Conservation (phyloP, 2,797 vertebrate genomes). For the Smutsia temminckii region DNA sequence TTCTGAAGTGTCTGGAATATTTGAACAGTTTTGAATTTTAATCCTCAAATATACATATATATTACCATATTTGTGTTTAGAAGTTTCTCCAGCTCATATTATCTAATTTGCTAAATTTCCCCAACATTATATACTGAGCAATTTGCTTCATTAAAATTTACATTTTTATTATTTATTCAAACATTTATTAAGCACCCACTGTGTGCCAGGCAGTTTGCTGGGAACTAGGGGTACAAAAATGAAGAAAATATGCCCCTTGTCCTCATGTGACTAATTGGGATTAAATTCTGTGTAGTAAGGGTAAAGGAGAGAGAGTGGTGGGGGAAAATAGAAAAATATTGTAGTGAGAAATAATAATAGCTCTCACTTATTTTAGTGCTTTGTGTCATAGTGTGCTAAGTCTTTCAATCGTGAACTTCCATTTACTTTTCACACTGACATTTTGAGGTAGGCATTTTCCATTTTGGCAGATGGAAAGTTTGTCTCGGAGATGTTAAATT, state of each 20-base stretch:
- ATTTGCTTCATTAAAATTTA: neutral
- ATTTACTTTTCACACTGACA: slow-evolving; percentile 11
- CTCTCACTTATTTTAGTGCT: neutral
- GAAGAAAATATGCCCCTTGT: neutral
- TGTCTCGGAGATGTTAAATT: neutral
- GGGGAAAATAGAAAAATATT: neutral
- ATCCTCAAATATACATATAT: neutral
- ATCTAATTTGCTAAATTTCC: neutral
- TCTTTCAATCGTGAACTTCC: neutral
- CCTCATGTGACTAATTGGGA: neutral
- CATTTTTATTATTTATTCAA: slow-evolving; percentile 33
- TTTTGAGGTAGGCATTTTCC: neutral
- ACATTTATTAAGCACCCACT: slow-evolving; percentile 1
- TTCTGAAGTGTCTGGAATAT: neutral
- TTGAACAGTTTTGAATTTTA: neutral
- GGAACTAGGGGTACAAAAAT: neutral
- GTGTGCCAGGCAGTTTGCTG: neutral
- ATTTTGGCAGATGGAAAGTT: neutral
- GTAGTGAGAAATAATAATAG: neutral
- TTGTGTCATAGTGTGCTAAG: neutral
- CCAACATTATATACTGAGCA: neutral
- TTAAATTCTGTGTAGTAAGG: neutral
- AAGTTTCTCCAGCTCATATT: slow-evolving; percentile 12
- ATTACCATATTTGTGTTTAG: neutral
- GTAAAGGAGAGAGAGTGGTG: neutral